phyloP scores from a whole-genome alignment of 2,113 vertebrate genomes.

The Mionectes macconnelli region DNA sequence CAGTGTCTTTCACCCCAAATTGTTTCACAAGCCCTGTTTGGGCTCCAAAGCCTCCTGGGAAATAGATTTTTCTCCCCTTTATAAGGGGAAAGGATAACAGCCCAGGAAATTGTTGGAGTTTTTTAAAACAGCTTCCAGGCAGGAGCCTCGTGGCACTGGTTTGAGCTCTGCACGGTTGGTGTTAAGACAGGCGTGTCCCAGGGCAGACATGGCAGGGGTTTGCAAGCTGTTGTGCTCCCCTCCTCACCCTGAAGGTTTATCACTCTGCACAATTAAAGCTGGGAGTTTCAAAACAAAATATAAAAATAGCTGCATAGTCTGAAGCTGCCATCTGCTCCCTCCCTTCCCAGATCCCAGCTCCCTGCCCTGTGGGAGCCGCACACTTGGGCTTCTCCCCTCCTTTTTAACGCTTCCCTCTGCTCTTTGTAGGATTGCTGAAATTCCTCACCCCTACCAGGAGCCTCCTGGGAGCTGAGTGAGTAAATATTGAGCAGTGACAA shows the following conservation, averaged over 20 bases:
- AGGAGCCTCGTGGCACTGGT: neutral
- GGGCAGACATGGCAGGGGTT: neutral
- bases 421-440: neutral
- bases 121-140: neutral
- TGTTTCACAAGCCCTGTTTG: neutral
- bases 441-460: conserved; percentile 47
- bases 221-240: neutral
- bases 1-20: neutral
- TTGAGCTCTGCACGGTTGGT: neutral
- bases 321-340: neutral
- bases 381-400: neutral
- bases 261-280: neutral
- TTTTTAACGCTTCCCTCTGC: neutral
- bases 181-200: neutral
- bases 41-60: neutral
- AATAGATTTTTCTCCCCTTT: neutral
- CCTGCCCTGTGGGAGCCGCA: rapidly evolving
- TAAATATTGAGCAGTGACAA: neutral
- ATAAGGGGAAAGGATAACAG: neutral
- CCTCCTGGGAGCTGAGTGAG: neutral
- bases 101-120: neutral
- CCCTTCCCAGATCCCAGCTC: neutral
- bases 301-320: neutral
- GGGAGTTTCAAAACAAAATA: neutral
- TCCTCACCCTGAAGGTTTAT: neutral